A percentile compares a stretch with the other conserved stretches of the same genome.
Evolutionary conservation across 1,140 invertebrate genomes (phyloP).

Genomic region (Ganaspis sp.): DNA sequence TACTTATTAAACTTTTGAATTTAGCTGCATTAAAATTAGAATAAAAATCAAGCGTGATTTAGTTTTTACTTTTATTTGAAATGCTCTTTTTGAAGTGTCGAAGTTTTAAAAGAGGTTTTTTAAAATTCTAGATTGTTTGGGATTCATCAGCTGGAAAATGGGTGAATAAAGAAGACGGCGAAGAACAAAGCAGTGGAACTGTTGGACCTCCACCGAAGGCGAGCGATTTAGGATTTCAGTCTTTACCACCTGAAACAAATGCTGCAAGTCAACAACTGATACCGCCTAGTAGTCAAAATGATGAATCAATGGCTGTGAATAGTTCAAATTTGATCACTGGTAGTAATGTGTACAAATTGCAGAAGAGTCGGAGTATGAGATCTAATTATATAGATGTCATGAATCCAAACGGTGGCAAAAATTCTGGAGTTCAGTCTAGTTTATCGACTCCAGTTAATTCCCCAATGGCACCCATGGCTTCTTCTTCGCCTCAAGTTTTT

Average conservation of each 20-base stretch:
- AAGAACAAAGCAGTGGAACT: conserved; percentile 77
- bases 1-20: too few relatives aligned
- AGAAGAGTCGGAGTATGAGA: conserved; percentile 83
- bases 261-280: conserved; percentile 42
- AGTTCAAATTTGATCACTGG: conserved; percentile 72
- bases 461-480: conserved; percentile 72
- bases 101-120: conserved; percentile 35
- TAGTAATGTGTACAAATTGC: conserved; percentile 87
- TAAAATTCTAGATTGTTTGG: conserved; percentile 88
- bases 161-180: conserved; percentile 88
- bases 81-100: background rate
- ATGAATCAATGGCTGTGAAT: conserved; percentile 56
- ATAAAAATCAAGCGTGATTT: conserved; percentile 37
- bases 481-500: conserved; percentile 75
- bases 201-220: conserved; percentile 88
- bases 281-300: conserved; percentile 28
- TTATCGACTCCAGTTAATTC: conserved; percentile 74
- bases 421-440: conserved; percentile 69
- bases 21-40: background rate
- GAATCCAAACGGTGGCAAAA: conserved; percentile 81
- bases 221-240: conserved; percentile 74
- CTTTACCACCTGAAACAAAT: conserved; percentile 34
- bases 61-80: background rate
- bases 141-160: conserved; percentile 89
- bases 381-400: conserved; percentile 89